A percentile compares a stretch with the other conserved stretches of the same genome.
Evolutionary conservation across 2,888 invertebrate genomes (phyloP).

Genomic region (Chrysomela aeneicollis): DNA sequence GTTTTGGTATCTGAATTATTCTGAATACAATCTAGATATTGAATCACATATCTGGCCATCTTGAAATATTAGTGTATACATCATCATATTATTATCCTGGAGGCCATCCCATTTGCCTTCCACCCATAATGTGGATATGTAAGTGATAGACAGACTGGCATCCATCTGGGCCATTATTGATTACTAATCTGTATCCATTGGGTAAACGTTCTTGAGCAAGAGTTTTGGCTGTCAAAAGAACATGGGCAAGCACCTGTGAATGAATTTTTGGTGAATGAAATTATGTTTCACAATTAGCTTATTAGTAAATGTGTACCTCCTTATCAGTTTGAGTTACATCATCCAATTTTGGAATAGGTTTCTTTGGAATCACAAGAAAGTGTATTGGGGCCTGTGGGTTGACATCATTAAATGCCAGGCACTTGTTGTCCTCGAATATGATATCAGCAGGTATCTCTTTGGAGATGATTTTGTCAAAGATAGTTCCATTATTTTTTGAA

Average conservation of each 20-base stretch:
- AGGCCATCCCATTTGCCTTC: slow-evolving; percentile 71
- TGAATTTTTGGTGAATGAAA: slow-evolving; percentile 4
- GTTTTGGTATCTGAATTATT: no score
- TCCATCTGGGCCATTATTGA: slow-evolving; percentile 82
- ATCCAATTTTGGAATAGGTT: slow-evolving; percentile 71
- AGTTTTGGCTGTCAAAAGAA: slow-evolving; percentile 72
- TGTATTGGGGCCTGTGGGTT: slow-evolving; percentile 84
- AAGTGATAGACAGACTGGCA: slow-evolving; percentile 86
- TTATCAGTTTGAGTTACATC: slow-evolving; percentile 67
- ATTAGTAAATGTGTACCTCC: slow-evolving; percentile 44
- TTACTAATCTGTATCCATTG: slow-evolving; percentile 77
- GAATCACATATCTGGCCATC: no score
- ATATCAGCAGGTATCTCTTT: slow-evolving; percentile 83
- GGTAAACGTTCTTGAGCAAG: slow-evolving; percentile 70
- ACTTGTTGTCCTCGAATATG: slow-evolving; percentile 81
- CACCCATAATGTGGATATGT: slow-evolving; percentile 84
- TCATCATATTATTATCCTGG: slow-evolving; percentile 60
- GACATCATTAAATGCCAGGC: slow-evolving; percentile 83
- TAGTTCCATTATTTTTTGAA: slow-evolving; percentile 62
- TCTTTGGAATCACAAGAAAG: slow-evolving; percentile 84
- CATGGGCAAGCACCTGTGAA: slow-evolving; percentile 74
- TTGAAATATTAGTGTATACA: no score
- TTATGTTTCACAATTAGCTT: neutral
- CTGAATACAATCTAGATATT: no score
- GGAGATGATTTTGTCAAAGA: slow-evolving; percentile 81